Base-by-base conservation (phyloP, 92 coral and sea anemone genomes). In the Actinostola sp. region DNA sequence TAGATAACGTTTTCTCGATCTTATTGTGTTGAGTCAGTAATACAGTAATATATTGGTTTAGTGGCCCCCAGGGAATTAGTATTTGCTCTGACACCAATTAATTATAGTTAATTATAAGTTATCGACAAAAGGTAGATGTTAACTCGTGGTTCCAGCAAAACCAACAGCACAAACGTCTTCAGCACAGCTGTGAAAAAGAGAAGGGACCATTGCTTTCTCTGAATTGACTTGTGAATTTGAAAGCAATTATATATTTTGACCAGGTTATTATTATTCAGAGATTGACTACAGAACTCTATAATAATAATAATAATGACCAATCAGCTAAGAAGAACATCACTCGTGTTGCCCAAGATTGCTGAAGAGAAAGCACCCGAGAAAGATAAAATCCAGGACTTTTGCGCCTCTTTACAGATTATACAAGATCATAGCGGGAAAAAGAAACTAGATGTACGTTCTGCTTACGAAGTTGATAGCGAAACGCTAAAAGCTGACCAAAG, bases 361-460 rank as follows among this genome's bases (percentile, higher is more conserved):
- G 83, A 76, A 71, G 87, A 82, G 31, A 75, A 41, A 33, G 54
- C 15, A 0, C 25, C 11, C 35, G 57, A 83, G 8, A 79, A 83
- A 25, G 88, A 78, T 10, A 68, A 70, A 50, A 77, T 83, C 9
- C 83, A 76, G 56, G 88, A 83, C 54, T 61, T 83, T 83, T 76
- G 83, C 26, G 67, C 72, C 2, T 68, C 83, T 24, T 60, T 83
- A 34, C 45, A 76, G 46, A 69, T 83, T 23, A 53, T 7, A 16
- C 67, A 70, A 24, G 78, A 63, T 13, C 67, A 62, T 9, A 61
- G 30, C 17, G 53, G 31, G 17, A 73, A 72, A 7, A 12, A 56
- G 24, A 66, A 66, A 26, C 57, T 66, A 2, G 50, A 66, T 5
- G 71, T 45, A 8, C 49, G 71, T 19, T 45, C 71, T 8, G 38